These are phyloP conservation scores for Patiria pectinifera DNA, from an alignment of 53 echinoderm and acorn worm species.

Conservation along the genomic window DNA sequence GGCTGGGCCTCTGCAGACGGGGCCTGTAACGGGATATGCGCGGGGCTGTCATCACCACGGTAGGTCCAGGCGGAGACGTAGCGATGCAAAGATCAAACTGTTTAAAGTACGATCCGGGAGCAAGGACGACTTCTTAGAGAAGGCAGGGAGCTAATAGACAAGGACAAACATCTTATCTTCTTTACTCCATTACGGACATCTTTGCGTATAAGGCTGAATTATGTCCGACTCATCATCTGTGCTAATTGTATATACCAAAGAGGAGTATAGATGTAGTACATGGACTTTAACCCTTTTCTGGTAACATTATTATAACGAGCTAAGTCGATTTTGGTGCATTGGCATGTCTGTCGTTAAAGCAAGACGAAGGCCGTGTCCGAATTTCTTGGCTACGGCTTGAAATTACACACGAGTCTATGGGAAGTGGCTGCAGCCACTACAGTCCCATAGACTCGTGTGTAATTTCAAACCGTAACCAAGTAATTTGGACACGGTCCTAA, in stretches of 20 bases:
- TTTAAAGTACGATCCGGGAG: conserved; percentile 44
- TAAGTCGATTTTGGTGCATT: too few species aligned
- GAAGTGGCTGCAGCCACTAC: too few species aligned
- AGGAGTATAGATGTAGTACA: too few species aligned
- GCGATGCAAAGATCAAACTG: conserved; percentile 37
- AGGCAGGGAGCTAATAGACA: background rate
- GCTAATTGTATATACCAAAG: background rate
- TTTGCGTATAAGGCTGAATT: background rate
- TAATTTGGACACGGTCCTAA: too few species aligned
- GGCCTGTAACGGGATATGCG: conserved; percentile 38
- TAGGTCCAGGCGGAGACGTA: conserved; percentile 4
- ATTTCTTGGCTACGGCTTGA: too few species aligned
- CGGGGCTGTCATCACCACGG: conserved; percentile 16
- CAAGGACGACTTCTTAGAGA: background rate
- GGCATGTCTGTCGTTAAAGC: too few species aligned
- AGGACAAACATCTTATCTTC: background rate
- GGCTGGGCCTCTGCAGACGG: conserved; percentile 13
- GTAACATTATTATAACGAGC: too few species aligned
- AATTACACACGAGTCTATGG: too few species aligned
- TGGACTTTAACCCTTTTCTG: too few species aligned
- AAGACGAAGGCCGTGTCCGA: too few species aligned
- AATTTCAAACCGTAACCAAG: too few species aligned
- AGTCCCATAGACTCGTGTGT: too few species aligned
- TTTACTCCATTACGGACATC: background rate
- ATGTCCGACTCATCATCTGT: background rate